Evolutionary conservation across 2,888 invertebrate genomes (phyloP).

Genomic region (Sialis lutaria): DNA sequence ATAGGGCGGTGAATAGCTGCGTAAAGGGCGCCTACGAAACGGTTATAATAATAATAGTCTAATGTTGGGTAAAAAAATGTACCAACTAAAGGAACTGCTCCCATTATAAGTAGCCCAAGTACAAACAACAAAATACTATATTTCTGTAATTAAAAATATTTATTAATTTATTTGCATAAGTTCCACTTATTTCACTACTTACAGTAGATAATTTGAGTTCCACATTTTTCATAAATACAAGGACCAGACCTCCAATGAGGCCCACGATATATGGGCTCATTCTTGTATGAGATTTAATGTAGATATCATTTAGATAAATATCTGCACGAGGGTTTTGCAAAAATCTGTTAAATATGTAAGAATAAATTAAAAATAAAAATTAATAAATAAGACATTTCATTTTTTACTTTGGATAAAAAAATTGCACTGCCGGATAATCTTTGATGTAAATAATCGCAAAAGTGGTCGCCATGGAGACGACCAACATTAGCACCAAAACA

Average conservation of each 20-base stretch:
- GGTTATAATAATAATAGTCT: conserved; percentile 25
- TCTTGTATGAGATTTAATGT: conserved; percentile 41
- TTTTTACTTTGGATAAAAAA: neutral
- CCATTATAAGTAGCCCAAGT: conserved; percentile 27
- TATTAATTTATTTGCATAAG: neutral
- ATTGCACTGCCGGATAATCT: neutral
- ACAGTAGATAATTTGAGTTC: conserved; percentile 20
- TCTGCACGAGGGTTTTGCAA: conserved; percentile 31
- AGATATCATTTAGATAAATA: conserved; percentile 33
- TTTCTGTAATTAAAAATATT: conserved; percentile 24
- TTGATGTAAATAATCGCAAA: neutral
- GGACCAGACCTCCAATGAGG: conserved; percentile 32
- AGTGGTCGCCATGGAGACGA: neutral
- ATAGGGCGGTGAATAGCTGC: conserved; percentile 35
- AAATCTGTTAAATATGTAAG: conserved; percentile 22
- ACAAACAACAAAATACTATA: conserved; percentile 27
- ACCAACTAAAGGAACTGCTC: conserved; percentile 28
- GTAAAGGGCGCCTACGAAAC: conserved; percentile 33
- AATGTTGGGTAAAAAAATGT: conserved; percentile 29
- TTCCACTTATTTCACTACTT: conserved; percentile 9
- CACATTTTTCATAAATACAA: conserved; percentile 20
- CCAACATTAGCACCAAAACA: conserved; percentile 16
- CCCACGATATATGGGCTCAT: conserved; percentile 39
- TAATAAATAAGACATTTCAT: neutral
- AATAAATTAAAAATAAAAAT: neutral